A percentile compares a stretch with the other conserved stretches of the same genome.
Evolutionary conservation across 2,113 vertebrate species (phyloP).

Genomic region (Pelmatolapia mariae): DNA sequence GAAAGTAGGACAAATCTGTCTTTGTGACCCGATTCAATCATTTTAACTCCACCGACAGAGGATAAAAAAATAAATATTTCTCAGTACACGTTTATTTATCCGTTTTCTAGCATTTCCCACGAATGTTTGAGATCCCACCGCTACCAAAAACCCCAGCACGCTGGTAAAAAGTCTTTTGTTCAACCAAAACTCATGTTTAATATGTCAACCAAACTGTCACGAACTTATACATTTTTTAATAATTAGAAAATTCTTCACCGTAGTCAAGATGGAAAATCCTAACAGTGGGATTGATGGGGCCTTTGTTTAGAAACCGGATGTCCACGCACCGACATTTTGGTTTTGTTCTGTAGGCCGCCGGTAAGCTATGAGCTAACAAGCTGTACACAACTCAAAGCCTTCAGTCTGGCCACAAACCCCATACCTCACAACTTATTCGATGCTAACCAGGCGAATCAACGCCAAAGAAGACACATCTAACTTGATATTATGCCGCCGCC

Average conservation of each 20-base stretch:
- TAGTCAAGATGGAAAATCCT: neutral
- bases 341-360: slow-evolving; percentile 25
- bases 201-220: neutral
- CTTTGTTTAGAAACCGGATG: slow-evolving; percentile 66
- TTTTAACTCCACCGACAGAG: neutral
- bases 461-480: fast-evolving
- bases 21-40: neutral
- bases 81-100: neutral
- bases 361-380: neutral
- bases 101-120: neutral
- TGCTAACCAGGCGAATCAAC: neutral
- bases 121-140: neutral
- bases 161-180: neutral
- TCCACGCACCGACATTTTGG: slow-evolving; percentile 37
- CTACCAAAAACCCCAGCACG: neutral
- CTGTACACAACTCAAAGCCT: neutral
- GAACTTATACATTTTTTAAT: neutral
- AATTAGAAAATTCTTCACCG: neutral
- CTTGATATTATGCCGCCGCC: neutral
- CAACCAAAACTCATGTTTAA: neutral
- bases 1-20: neutral
- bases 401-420: neutral
- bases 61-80: fast-evolving
- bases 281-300: slow-evolving; percentile 36
- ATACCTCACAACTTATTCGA: fast-evolving